Evolutionary conservation across 2,113 vertebrate genomes (phyloP).

Genomic region (Terrapene triunguis): DNA sequence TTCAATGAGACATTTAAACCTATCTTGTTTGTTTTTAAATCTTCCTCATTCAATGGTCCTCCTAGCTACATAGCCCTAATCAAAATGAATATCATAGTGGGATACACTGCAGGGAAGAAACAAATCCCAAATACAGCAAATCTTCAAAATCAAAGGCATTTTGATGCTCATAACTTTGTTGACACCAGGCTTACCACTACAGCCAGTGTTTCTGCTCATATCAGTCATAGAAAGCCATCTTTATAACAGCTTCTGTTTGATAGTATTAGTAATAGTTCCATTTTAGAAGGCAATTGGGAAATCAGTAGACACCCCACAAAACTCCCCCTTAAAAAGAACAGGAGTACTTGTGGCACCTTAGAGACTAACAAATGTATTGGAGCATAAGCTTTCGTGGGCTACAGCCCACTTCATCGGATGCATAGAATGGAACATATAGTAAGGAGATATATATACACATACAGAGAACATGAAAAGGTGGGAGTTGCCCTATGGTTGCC

Average conservation of each 20-base stretch:
- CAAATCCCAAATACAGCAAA: neutral
- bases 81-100: neutral
- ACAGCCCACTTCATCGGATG: no score
- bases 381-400: no score
- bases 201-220: rapidly evolving
- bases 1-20: neutral
- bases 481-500: no score
- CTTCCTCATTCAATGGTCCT: neutral
- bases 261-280: neutral
- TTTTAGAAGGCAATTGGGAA: rapidly evolving
- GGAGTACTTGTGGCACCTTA: no score
- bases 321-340: rapidly evolving
- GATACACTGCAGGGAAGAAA: neutral
- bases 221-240: rapidly evolving
- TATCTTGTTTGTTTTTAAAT: neutral
- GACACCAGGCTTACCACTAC: neutral
- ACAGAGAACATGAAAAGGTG: no score
- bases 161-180: neutral
- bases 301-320: rapidly evolving
- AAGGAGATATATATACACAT: no score
- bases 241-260: neutral
- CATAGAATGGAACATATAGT: no score
- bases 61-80: neutral
- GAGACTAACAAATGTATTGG: no score
- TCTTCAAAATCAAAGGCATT: neutral